Evolutionary conservation across 2,888 invertebrate species (phyloP).

Genomic region (Acrobasis suavella): DNA sequence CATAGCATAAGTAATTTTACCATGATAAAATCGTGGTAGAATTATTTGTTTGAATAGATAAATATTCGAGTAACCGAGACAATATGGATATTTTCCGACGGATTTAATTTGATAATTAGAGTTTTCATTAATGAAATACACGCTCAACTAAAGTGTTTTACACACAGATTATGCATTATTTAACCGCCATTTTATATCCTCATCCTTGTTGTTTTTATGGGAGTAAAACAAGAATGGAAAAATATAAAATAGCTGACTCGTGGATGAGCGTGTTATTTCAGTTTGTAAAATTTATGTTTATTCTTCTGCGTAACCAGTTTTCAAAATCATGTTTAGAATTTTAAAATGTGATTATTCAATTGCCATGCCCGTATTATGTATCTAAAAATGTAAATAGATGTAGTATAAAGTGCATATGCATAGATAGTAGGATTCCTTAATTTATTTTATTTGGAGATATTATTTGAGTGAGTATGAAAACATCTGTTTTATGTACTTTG

Average conservation of each 20-base stretch:
- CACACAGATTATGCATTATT: no score
- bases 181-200: no score
- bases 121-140: no score
- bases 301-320: slow-evolving; percentile 20
- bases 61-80: no score
- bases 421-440: slow-evolving; percentile 41
- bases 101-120: no score
- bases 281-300: not conserved
- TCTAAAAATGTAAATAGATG: slow-evolving; percentile 55
- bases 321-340: slow-evolving; percentile 28
- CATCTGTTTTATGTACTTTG: slow-evolving; percentile 36
- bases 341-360: slow-evolving; percentile 42
- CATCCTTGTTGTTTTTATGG: no score
- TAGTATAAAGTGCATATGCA: slow-evolving; percentile 44
- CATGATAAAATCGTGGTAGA: no score
- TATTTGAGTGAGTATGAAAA: slow-evolving; percentile 33
- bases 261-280: not conserved
- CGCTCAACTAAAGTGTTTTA: no score
- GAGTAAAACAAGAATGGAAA: no score
- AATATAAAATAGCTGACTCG: not conserved
- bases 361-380: slow-evolving; percentile 46
- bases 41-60: no score
- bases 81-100: no score
- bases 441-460: slow-evolving; percentile 44
- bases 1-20: no score